Evolutionary conservation across 1,140 invertebrate genomes (phyloP), one percentile per base, ranked within the genome.

Genomic region (Portunus trituberculatus): DNA sequence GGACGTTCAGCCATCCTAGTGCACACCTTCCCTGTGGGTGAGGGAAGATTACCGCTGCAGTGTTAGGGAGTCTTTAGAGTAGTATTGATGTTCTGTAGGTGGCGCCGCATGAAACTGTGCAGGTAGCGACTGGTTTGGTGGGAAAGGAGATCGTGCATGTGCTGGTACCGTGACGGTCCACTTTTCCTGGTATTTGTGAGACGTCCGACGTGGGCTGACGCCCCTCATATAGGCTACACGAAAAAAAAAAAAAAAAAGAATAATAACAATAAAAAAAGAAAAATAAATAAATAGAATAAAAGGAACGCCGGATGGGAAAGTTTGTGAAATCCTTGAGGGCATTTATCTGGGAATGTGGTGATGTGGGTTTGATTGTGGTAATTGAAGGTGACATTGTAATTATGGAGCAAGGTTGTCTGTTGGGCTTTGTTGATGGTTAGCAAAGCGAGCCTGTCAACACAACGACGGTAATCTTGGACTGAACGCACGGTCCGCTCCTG

Each of bases 271-370:
- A n/a, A n/a, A n/a, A 8, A 76, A 76, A 76, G n/a, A 76, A 8
- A n/a, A 6, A 76, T 8, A 76, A 76, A 76, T n/a, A 25, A 76
- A 2, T 25, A 76, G 59, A 76, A 7, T 20, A 76, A 76, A 76
- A n/a, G 67, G n/a, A 25, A 20, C 67, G 4, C 67, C 67, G 67
- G 67, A 76, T 76, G 67, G 67, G 67, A 76, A 76, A 76, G 67
- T 76, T 76, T 76, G 67, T 76, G 10, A n/a, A 76, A 76, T 76
- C 67, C 67, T 76, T 76, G 67, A 76, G 67, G 67, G 67, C 67
- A 76, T 76, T 76, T 76, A 76, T 25, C 67, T n/a, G 67, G 67
- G 67, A 76, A 25, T n/a, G 67, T 76, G 67, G 67, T n/a, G 67
- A n/a, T 76, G 67, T 76, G 67, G 20, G 20, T 76, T 2, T 76